Conservation (phyloP, 64 coral and sea anemone species). For the Anthopleura sola region DNA sequence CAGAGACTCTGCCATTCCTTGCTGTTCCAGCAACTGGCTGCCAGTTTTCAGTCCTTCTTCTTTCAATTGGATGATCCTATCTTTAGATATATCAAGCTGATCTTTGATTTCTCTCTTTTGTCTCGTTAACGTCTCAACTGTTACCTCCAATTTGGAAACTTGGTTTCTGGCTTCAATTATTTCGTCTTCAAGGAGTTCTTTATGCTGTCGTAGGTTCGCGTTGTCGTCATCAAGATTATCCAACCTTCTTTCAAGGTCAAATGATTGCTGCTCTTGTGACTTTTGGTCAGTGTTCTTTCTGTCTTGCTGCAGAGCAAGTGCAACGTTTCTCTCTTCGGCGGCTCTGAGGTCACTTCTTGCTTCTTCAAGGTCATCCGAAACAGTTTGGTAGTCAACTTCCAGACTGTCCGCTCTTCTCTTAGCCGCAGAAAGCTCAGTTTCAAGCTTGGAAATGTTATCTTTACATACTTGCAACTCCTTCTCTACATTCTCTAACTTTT, state of each 20-base stretch:
- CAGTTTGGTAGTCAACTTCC: conserved; percentile 46
- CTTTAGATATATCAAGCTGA: conserved; percentile 38
- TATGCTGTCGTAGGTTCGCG: conserved; percentile 42
- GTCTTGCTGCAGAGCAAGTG: conserved; percentile 63
- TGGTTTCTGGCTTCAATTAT: conserved; percentile 42
- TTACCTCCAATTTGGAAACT: conserved; percentile 47
- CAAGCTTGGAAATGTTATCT: conserved; percentile 54
- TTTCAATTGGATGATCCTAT: conserved; percentile 61
- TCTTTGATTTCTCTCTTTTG: conserved; percentile 69
- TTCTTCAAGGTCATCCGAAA: conserved; percentile 67
- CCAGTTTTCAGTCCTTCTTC: conserved; percentile 59
- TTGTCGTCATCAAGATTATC: conserved; percentile 53
- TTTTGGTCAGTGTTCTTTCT: conserved; percentile 29
- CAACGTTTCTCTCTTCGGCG: conserved; percentile 67
- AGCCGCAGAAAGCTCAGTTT: conserved; percentile 41
- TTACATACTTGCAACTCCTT: conserved; percentile 62
- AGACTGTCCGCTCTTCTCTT: conserved; percentile 58
- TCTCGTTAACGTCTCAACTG: conserved; percentile 46
- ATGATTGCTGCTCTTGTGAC: conserved; percentile 41
- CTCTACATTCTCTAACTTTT: conserved; percentile 27
- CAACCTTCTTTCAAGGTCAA: conserved; percentile 36
- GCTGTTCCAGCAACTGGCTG: conserved; percentile 65
- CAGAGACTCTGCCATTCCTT: conserved; percentile 65
- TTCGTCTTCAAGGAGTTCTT: conserved; percentile 57
- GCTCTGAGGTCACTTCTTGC: conserved; percentile 39